A percentile compares a stretch with the other conserved stretches of the same genome.
These are phyloP conservation scores for Synergus gifuensis DNA, from an alignment of 2,888 invertebrate species.

Conservation along the genomic window DNA sequence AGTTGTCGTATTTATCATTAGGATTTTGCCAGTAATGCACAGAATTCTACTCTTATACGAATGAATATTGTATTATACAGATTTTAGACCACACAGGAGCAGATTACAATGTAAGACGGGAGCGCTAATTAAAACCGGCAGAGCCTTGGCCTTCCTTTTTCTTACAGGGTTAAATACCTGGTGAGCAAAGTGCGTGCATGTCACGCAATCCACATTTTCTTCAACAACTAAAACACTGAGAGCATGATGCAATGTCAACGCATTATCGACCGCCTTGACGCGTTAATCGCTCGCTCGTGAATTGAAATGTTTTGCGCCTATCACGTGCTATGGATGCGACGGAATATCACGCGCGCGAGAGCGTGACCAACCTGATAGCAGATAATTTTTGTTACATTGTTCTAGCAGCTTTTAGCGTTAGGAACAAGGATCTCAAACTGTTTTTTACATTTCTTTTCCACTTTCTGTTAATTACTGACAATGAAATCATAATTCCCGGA, in stretches of 20 bases:
- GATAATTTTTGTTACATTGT: background rate
- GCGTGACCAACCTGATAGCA: slow-evolving; percentile 44
- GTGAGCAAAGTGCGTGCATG: slow-evolving; percentile 11
- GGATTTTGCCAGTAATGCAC: background rate
- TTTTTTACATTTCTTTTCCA: background rate
- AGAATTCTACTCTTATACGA: background rate
- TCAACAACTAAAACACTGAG: slow-evolving; percentile 12
- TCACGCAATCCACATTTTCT: slow-evolving; percentile 36
- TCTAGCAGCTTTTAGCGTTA: background rate
- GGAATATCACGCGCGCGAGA: slow-evolving; percentile 49
- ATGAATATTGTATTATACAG: background rate
- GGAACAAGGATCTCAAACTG: background rate
- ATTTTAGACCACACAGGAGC: background rate
- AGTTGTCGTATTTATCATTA: no score
- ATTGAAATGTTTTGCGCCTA: slow-evolving; percentile 59
- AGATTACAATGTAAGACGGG: slow-evolving; percentile 30
- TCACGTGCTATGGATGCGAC: slow-evolving; percentile 47
- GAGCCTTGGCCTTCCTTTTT: slow-evolving; percentile 19
- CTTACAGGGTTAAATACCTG: background rate
- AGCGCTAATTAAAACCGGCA: slow-evolving; percentile 40
- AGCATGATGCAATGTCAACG: slow-evolving; percentile 50
- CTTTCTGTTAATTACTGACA: background rate
- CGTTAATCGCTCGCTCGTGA: slow-evolving; percentile 55
- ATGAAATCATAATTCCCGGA: background rate
- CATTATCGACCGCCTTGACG: slow-evolving; percentile 55